Conservation (phyloP, 1,140 invertebrate species). For the Rhagoletis zephyria region DNA sequence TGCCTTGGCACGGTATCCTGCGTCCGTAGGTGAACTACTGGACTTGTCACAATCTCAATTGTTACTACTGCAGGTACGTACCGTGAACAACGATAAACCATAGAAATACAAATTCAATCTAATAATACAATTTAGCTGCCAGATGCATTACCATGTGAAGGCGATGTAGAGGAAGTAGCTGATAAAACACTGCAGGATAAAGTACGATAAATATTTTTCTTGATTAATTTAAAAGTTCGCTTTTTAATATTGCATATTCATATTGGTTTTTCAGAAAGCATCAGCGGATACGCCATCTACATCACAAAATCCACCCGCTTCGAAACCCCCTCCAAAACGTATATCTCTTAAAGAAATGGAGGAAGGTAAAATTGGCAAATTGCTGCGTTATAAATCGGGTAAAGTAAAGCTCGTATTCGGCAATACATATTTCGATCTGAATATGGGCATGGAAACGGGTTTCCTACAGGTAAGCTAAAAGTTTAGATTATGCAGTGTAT, state of each 20-base stretch:
- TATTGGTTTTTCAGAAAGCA: background rate
- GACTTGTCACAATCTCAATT: constrained; percentile 62
- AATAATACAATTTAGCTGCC: constrained; percentile 70
- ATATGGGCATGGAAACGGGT: constrained; percentile 71
- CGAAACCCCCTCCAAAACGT: constrained; percentile 27
- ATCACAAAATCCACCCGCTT: constrained; percentile 54
- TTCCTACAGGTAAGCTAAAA: constrained; percentile 66
- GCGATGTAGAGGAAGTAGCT: constrained; percentile 58
- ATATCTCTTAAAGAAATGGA: constrained; percentile 69
- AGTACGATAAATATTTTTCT: background rate
- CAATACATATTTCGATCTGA: constrained; percentile 75
- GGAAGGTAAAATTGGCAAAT: constrained; percentile 77
- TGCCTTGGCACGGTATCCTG: constrained; percentile 65
- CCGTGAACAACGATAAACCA: background rate
- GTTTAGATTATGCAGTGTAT: background rate
- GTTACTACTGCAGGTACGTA: constrained; percentile 66
- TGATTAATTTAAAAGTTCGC: background rate
- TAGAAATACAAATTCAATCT: background rate
- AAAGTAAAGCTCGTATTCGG: constrained; percentile 75
- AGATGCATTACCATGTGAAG: constrained; percentile 74
- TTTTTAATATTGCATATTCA: background rate
- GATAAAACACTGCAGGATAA: constrained; percentile 7
- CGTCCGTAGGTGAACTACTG: constrained; percentile 63
- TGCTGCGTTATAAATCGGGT: constrained; percentile 76
- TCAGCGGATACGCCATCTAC: constrained; percentile 6